These are phyloP conservation scores for Mycetomoellerius zeteki DNA, from an alignment of 1,140 invertebrate species.

Conservation along the genomic window DNA sequence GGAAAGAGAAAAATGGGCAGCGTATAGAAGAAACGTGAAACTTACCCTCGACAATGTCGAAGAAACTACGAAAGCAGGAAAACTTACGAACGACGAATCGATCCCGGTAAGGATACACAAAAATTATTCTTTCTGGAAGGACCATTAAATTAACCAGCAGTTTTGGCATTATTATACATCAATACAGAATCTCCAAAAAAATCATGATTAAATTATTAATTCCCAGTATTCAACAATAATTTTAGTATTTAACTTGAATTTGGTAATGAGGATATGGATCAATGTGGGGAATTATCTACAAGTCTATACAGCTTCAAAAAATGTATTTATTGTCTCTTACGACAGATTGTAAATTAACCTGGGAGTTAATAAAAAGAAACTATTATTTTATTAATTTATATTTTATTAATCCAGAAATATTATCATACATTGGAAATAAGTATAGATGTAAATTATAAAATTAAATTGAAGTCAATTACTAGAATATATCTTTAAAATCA, in stretches of 20 bases:
- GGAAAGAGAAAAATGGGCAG: conserved; percentile 66
- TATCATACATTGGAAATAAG: neutral
- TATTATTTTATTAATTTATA: no score
- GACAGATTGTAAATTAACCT: no score
- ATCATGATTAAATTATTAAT: neutral
- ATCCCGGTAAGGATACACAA: conserved; percentile 28
- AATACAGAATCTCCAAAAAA: neutral
- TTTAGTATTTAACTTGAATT: no score
- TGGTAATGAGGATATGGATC: no score
- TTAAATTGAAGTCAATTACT: neutral
- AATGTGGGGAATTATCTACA: no score
- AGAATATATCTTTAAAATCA: no score
- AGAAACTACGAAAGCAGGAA: conserved; percentile 47
- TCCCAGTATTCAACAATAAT: no score
- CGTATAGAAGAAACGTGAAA: conserved; percentile 44
- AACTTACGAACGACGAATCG: conserved; percentile 43
- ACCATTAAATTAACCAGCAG: neutral
- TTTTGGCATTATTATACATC: neutral
- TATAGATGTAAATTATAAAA: neutral
- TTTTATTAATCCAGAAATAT: no score
- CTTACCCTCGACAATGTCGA: conserved; percentile 50
- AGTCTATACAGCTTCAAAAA: no score
- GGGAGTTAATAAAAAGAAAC: no score
- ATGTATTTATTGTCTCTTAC: no score
- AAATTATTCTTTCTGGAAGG: conserved; percentile 11